Base-by-base conservation (phyloP, 2,797 vertebrate species). In the Thaleichthys pacificus region DNA sequence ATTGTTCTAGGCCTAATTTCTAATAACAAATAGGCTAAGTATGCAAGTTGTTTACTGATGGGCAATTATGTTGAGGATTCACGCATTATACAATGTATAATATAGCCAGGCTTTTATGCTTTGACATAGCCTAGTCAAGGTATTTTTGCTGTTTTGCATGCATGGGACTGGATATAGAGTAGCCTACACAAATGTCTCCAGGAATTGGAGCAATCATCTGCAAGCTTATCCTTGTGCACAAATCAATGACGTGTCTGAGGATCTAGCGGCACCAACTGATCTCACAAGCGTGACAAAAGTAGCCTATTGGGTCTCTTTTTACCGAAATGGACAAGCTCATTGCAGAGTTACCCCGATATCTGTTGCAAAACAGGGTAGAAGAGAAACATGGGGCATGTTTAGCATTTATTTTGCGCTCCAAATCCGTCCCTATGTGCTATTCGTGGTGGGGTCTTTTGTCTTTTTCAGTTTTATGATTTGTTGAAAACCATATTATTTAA, bases 261-360 rank as follows among this genome's bases (percentile, higher is more conserved):
- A 71, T 74, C 74, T 64, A 73, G 67, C 71, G 58, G 56, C 68
- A 63, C 72, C 60, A 65, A 71, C 71, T 77, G 72, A 71, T 60
- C 67, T 70, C 72, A 68, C 64, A 67, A 71, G 78, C 68, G 74
- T 77, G 78, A 77, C 68, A 74, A 69, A 74, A 77, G 71, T 80
- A 77, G 71, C 68, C 75, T 69, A 66, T 70, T 58, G 42, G 42
- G 42, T 47, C 42, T 47, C 42, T 47, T 3, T 47, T 47, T 47
- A 47, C 66, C 49, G 26, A 66, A 74, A 77, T 71, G 75, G 63
- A 62, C 42, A 47, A 47, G 42, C 42, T 47, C 42, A 47, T 47
- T 35, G 32, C 32, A 35, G 32, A 35, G 32, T 35, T 47, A 47
- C 42, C 42, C 2, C 9, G 42, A 11, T 47, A 47, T 47, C 14